Evolutionary conservation across 2,113 vertebrate species (phyloP).

Genomic region (Crotalus tigris): DNA sequence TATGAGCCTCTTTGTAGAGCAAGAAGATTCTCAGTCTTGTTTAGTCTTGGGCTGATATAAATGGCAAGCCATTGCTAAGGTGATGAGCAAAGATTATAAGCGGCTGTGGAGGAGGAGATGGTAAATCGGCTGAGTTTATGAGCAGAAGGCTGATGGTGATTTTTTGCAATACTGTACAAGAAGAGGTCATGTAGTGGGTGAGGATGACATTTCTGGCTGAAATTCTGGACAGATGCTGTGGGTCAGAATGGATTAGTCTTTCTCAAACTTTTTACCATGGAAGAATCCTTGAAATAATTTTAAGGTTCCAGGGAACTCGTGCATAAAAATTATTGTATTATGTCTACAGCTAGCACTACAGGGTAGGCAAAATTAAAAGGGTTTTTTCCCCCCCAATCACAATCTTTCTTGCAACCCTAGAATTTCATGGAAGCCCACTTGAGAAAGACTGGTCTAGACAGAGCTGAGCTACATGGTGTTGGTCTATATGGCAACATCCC

Average conservation of each 20-base stretch:
- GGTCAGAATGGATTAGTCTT: neutral
- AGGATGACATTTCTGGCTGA: neutral
- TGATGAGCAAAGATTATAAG: neutral
- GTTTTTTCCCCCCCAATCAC: neutral
- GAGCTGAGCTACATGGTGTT: neutral
- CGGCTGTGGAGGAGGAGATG: neutral
- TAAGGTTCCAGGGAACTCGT: neutral
- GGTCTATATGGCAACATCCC: too few species aligned
- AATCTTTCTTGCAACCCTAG: neutral
- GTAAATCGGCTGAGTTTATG: neutral
- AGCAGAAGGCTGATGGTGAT: neutral
- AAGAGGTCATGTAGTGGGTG: neutral
- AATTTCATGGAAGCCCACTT: neutral
- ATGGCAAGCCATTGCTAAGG: neutral
- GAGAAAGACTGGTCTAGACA: neutral
- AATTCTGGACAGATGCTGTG: neutral
- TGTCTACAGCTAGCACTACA: neutral
- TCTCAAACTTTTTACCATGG: neutral
- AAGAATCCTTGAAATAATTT: neutral
- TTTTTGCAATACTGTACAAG: neutral
- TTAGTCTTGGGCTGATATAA: neutral
- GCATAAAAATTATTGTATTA: neutral
- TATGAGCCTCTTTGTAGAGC: neutral
- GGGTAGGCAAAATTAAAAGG: neutral
- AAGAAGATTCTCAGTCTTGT: neutral